These are phyloP conservation scores for Pantherophis alleghaniensis DNA, from an alignment of 2,797 vertebrate genomes.

Conservation along the genomic window DNA sequence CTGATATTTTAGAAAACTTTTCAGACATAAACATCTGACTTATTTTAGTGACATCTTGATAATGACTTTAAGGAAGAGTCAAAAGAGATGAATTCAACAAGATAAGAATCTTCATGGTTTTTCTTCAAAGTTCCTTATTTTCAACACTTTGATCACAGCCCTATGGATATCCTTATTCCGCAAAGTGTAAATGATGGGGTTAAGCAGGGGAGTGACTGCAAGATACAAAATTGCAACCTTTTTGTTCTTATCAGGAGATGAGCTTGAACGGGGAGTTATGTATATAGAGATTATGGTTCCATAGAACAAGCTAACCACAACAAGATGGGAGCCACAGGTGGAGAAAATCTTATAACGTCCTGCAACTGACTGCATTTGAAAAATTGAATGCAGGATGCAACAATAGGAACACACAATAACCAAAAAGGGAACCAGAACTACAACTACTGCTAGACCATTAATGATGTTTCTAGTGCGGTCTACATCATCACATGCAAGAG, in stretches of 20 bases:
- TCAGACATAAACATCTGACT: not conserved
- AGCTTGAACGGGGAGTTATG: not conserved
- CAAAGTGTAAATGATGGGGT: not conserved
- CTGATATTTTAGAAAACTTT: not conserved
- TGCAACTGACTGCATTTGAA: not conserved
- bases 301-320: not conserved
- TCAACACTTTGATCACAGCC: not conserved
- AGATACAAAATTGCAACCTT: not conserved
- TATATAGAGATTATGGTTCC: not conserved
- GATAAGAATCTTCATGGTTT: not conserved
- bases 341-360: not conserved
- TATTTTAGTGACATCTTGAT: not conserved
- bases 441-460: not conserved
- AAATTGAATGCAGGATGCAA: not conserved
- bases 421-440: not conserved
- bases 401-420: not conserved
- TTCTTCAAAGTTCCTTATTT: not conserved
- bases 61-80: not conserved
- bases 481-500: not conserved
- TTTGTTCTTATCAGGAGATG: not conserved
- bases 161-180: not conserved
- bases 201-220: not conserved
- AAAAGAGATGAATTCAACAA: not conserved
- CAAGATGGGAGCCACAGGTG: not conserved
- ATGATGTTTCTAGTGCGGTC: not conserved